These are phyloP conservation scores for Coturnix japonica DNA, from an alignment of 2,113 vertebrate species.

Conservation along the genomic window DNA sequence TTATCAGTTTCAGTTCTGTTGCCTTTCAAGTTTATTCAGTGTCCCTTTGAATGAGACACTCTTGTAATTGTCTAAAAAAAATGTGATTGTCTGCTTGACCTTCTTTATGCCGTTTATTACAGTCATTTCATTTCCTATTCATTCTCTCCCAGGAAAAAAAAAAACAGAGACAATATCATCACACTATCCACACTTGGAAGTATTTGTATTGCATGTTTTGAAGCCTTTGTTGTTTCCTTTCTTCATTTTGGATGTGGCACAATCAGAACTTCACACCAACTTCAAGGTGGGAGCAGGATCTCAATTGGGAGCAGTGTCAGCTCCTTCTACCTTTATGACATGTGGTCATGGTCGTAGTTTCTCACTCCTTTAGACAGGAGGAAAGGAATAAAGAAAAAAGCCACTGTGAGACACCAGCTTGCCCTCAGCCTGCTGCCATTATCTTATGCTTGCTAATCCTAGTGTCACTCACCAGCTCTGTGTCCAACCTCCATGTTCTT, in stretches of 20 bases:
- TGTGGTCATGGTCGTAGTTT: not conserved
- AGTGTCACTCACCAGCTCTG: not conserved
- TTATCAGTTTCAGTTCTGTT: slow-evolving; percentile 46
- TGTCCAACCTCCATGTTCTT: not conserved
- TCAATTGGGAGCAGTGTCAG: not conserved
- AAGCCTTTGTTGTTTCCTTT: not conserved
- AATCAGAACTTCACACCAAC: not conserved
- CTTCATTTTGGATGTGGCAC: not conserved
- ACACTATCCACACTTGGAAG: not conserved
- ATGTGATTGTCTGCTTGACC: slow-evolving; percentile 56
- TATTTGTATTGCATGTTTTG: not conserved
- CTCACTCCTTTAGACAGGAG: not conserved
- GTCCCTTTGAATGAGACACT: slow-evolving; percentile 50
- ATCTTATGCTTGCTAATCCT: not conserved
- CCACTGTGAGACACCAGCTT: not conserved
- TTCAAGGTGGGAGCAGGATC: not conserved
- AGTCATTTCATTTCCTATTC: slow-evolving; percentile 21
- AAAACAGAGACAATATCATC: not conserved
- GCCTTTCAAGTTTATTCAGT: slow-evolving; percentile 57
- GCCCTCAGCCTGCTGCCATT: not conserved
- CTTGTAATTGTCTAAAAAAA: slow-evolving; percentile 53
- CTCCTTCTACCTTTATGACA: not conserved
- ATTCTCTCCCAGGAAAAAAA: slow-evolving; percentile 5
- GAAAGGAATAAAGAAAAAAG: not conserved
- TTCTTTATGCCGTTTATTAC: not conserved